A percentile compares a stretch with the other conserved stretches of the same genome.
Conservation (phyloP, 2,113 vertebrate species). For the Indicator indicator region DNA sequence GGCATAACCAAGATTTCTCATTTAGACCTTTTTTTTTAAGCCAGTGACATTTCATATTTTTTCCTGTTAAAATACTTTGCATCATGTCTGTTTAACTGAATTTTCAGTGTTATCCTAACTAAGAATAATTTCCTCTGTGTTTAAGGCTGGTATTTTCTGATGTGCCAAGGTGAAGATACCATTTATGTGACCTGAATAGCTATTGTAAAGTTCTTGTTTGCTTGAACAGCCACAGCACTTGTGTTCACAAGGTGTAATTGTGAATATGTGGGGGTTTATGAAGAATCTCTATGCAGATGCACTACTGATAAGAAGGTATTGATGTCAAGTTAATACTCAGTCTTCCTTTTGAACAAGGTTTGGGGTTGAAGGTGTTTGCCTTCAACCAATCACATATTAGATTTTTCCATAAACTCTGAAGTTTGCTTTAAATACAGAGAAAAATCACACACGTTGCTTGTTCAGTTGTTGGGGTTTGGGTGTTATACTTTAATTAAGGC, state of each 20-base stretch:
- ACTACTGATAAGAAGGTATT: slow-evolving; percentile 37
- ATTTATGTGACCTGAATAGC: neutral
- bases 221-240: neutral
- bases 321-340: neutral
- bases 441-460: neutral
- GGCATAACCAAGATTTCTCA: slow-evolving; percentile 25
- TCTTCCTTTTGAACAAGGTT: neutral
- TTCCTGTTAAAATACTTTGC: slow-evolving; percentile 35
- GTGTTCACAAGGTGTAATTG: slow-evolving; percentile 18
- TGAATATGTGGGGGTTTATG: slow-evolving; percentile 21
- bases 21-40: slow-evolving; percentile 42
- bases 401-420: neutral
- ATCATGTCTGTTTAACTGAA: slow-evolving; percentile 21
- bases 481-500: neutral
- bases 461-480: neutral
- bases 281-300: slow-evolving; percentile 37
- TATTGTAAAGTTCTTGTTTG: neutral
- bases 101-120: slow-evolving; percentile 37
- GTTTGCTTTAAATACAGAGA: slow-evolving; percentile 3
- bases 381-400: neutral
- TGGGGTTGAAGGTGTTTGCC: neutral
- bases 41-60: slow-evolving; percentile 28
- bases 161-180: neutral
- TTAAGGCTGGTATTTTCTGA: neutral
- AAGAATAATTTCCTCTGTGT: neutral